Conservation (phyloP, 1,140 invertebrate genomes). For the Euglossa dilemma region DNA sequence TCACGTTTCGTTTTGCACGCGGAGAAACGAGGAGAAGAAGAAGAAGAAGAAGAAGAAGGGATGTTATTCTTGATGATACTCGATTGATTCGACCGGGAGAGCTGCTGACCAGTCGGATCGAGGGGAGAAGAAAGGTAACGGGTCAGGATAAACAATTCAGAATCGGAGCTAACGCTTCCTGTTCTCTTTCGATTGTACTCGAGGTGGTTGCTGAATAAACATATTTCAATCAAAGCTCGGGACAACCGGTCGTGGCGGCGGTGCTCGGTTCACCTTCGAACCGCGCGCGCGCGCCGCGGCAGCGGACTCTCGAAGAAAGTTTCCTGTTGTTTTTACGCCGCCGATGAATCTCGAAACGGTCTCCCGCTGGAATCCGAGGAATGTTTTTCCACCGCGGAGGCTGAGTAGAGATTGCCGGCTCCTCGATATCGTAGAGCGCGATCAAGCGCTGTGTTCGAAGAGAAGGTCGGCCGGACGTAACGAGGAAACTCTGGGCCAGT, state of each 20-base stretch:
- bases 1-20: not conserved
- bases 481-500: not conserved
- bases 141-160: conserved; percentile 46
- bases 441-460: not conserved
- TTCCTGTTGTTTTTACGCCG: conserved; percentile 20
- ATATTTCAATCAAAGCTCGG: conserved; percentile 52
- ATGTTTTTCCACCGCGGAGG: not conserved
- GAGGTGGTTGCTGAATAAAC: conserved; percentile 61
- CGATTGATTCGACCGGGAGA: conserved; percentile 6
- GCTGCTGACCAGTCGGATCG: conserved; percentile 14
- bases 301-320: not conserved
- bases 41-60: not conserved
- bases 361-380: not conserved
- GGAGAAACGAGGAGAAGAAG: no score
- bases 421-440: not conserved
- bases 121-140: conserved; percentile 42
- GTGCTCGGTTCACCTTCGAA: conserved; percentile 29
- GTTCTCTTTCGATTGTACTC: conserved; percentile 54
- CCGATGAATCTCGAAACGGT: not conserved
- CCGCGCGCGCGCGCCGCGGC: no score
- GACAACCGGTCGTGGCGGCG: not conserved
- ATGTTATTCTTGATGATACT: conserved; percentile 40
- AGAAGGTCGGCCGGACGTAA: not conserved
- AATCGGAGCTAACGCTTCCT: conserved; percentile 37
- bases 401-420: not conserved